Conservation (phyloP, 2,113 vertebrate species). For the Rhadina sibilatrix region DNA sequence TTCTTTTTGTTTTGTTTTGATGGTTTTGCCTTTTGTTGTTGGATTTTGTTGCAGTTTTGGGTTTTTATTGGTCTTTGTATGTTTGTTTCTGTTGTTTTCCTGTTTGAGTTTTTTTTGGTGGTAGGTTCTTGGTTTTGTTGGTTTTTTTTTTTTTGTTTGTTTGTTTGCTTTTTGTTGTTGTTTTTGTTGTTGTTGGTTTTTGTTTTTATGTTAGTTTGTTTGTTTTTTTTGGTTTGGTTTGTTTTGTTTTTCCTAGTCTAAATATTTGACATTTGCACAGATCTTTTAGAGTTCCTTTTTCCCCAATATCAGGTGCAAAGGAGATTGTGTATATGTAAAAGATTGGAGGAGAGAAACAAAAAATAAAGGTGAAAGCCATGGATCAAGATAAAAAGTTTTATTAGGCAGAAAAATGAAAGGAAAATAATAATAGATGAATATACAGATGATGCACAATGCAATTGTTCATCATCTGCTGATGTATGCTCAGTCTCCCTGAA, state of each 20-base stretch:
- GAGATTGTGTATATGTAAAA: background rate
- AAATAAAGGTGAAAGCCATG: background rate
- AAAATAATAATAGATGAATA: background rate
- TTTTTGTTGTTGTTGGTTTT: too few relatives aligned
- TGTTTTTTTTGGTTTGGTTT: too few relatives aligned
- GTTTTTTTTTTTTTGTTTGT: too few relatives aligned
- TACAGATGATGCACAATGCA: background rate
- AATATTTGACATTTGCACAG: background rate
- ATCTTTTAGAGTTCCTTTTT: background rate
- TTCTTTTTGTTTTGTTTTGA: background rate
- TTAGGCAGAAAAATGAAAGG: background rate
- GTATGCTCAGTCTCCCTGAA: background rate
- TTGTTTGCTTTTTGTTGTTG: too few relatives aligned
- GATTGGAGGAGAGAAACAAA: background rate
- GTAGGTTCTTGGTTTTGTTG: background rate
- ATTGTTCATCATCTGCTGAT: fast-evolving
- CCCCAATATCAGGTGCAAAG: background rate
- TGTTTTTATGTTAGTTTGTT: too few relatives aligned
- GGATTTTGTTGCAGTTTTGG: background rate
- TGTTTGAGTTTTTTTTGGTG: background rate
- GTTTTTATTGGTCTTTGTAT: too few relatives aligned
- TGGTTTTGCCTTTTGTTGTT: background rate
- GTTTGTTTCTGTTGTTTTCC: background rate
- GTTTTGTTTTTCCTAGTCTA: background rate
- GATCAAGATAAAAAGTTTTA: background rate